Evolutionary conservation across 2,888 invertebrate genomes (phyloP).

Genomic region (Hydrotaea diabolus): DNA sequence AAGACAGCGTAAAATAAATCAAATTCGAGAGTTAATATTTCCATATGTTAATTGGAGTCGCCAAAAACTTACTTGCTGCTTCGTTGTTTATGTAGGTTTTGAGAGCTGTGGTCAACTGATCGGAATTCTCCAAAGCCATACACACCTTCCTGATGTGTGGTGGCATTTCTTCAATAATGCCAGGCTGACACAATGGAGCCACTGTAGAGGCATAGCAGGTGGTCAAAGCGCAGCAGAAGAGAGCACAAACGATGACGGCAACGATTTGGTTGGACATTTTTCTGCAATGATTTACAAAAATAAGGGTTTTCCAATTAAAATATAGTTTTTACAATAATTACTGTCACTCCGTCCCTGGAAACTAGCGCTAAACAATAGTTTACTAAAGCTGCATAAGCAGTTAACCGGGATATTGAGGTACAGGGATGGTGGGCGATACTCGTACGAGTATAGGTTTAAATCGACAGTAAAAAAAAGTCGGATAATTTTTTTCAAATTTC

Average conservation of each 20-base stretch:
- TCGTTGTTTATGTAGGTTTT: slow-evolving; percentile 80
- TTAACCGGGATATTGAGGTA: too few relatives aligned
- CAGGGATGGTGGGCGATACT: too few relatives aligned
- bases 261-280: slow-evolving; percentile 78
- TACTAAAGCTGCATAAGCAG: too few relatives aligned
- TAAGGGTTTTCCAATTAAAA: too few relatives aligned
- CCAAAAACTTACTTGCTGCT: slow-evolving; percentile 76
- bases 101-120: slow-evolving; percentile 78
- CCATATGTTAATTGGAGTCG: too few relatives aligned
- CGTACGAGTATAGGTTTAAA: too few relatives aligned
- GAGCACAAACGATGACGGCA: slow-evolving; percentile 70
- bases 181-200: slow-evolving; percentile 83
- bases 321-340: too few relatives aligned
- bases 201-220: slow-evolving; percentile 74
- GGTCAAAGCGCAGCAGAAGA: slow-evolving; percentile 70
- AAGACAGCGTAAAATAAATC: neutral
- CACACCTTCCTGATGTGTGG: slow-evolving; percentile 83
- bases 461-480: too few relatives aligned
- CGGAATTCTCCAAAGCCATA: slow-evolving; percentile 81
- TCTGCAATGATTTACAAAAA: slow-evolving; percentile 31
- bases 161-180: slow-evolving; percentile 83
- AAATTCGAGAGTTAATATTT: too few relatives aligned
- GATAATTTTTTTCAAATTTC: too few relatives aligned
- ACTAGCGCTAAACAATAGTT: too few relatives aligned
- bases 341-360: too few relatives aligned